Evolutionary conservation across 2,113 vertebrate species (phyloP).

Genomic region (Proteles cristata): DNA sequence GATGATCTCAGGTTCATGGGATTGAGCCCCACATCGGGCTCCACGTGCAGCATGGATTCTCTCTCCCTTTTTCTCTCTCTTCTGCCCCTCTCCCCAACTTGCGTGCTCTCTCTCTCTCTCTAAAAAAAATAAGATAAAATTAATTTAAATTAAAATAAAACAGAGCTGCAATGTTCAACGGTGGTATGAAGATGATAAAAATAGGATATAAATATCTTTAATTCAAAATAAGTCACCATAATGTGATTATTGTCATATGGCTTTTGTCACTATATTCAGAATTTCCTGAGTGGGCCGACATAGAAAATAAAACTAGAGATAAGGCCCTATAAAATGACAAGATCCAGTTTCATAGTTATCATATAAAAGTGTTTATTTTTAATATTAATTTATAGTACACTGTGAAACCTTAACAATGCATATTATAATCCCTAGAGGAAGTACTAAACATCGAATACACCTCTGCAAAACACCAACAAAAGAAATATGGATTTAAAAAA

Average conservation of each 20-base stretch:
- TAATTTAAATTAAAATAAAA: too few species aligned
- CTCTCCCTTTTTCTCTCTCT: neutral
- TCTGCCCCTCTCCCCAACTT: neutral
- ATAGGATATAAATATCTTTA: neutral
- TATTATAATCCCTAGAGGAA: neutral
- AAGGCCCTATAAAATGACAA: neutral
- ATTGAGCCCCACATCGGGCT: neutral
- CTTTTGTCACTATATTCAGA: constrained; percentile 40
- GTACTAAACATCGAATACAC: neutral
- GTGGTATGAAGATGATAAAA: neutral
- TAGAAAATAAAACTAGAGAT: neutral
- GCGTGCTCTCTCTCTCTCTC: neutral
- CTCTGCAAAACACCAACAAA: neutral
- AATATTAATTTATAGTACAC: constrained; percentile 13
- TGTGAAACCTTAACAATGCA: neutral
- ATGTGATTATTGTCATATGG: neutral
- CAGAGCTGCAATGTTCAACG: neutral
- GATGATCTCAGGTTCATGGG: neutral
- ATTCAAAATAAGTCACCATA: constrained; percentile 52
- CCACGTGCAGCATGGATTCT: neutral
- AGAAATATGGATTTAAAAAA: constrained; percentile 13
- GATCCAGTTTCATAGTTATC: neutral
- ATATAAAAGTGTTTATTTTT: neutral
- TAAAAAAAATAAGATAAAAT: neutral
- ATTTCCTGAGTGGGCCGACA: neutral